Conservation (phyloP, 1,140 invertebrate genomes). For the Lepeophtheirus salmonis region DNA sequence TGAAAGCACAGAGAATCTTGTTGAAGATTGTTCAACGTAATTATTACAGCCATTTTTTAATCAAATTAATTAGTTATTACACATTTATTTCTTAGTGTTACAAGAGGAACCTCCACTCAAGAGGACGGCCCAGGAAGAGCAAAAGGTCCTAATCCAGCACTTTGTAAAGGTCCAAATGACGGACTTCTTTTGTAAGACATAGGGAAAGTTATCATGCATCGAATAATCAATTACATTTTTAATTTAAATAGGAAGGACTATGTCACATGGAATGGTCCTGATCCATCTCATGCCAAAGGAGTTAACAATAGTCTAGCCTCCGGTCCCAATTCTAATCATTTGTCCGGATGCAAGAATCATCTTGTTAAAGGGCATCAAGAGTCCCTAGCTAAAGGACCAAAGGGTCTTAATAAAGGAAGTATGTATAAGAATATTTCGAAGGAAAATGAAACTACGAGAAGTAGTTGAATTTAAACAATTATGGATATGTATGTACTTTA, state of each 20-base stretch:
- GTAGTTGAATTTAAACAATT: not conserved
- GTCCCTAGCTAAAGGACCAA: not conserved
- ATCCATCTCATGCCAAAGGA: conserved; percentile 30
- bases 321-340: conserved; percentile 31
- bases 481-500: no score
- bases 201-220: not conserved
- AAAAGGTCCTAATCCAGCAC: conserved; percentile 37
- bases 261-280: conserved; percentile 45
- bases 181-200: conserved; percentile 41
- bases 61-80: not conserved
- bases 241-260: conserved; percentile 43
- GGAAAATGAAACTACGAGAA: not conserved
- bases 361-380: not conserved
- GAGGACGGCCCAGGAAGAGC: conserved; percentile 21
- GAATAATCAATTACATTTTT: not conserved
- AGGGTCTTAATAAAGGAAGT: not conserved
- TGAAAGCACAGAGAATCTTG: not conserved
- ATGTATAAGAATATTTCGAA: not conserved
- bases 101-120: conserved; percentile 4
- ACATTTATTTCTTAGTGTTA: not conserved
- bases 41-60: not conserved
- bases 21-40: not conserved
- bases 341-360: not conserved
- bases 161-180: conserved; percentile 44
- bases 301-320: conserved; percentile 31